Percentiles rank a stretch among this genome's conserved stretches.
Conservation (phyloP, 1,140 invertebrate genomes). For the Halesus radiatus region DNA sequence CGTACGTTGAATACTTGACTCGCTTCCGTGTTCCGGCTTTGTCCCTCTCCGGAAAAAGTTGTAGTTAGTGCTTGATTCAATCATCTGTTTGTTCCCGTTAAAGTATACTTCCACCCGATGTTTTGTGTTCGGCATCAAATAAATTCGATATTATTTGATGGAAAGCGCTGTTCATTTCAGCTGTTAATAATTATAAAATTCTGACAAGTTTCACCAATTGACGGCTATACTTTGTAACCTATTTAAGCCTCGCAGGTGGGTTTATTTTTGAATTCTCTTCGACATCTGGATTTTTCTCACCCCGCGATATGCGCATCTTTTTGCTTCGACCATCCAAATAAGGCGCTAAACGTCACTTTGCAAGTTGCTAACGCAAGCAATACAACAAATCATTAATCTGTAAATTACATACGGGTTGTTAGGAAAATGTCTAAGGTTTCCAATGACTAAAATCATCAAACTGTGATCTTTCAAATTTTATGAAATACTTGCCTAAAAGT, state of each 20-base stretch:
- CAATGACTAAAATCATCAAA: no score
- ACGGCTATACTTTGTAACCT: constrained; percentile 19
- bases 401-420: no score
- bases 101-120: background rate
- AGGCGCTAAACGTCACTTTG: no score
- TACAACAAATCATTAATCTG: no score
- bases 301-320: constrained; percentile 17
- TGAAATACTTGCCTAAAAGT: no score
- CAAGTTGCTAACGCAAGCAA: no score
- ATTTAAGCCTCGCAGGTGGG: constrained; percentile 35
- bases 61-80: background rate
- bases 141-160: background rate
- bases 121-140: background rate
- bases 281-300: constrained; percentile 8
- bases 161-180: background rate
- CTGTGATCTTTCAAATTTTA: no score
- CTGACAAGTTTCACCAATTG: background rate
- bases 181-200: background rate
- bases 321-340: no score
- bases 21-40: background rate
- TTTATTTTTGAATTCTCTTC: constrained; percentile 22
- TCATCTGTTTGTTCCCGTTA: background rate
- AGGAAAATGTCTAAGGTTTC: no score
- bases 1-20: background rate
- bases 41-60: background rate